Percentiles rank a stretch among this genome's conserved stretches.
Conservation (phyloP, 2,888 invertebrate genomes). For the Teleogryllus oceanicus region DNA sequence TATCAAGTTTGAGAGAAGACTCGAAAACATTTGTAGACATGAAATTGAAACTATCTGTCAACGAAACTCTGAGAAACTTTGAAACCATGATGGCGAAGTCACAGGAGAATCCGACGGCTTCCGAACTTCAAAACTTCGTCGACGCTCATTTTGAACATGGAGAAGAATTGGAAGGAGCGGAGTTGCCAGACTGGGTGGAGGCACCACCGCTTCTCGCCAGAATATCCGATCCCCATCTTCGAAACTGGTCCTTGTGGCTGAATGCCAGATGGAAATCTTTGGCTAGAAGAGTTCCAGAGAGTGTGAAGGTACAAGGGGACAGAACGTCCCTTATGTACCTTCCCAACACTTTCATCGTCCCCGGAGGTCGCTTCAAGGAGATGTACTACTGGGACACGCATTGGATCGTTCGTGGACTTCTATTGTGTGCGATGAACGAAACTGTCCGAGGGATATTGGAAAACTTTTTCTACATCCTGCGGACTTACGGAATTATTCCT, state of each 20-base stretch:
- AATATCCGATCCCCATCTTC: constrained; percentile 57
- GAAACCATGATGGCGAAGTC: constrained; percentile 59
- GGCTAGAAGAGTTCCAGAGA: constrained; percentile 58
- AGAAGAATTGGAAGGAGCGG: constrained; percentile 59
- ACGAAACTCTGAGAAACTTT: constrained; percentile 62
- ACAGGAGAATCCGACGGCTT: constrained; percentile 52
- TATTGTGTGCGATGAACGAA: constrained; percentile 69
- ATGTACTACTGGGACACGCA: constrained; percentile 86
- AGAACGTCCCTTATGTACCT: constrained; percentile 65
- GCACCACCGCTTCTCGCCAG: constrained; percentile 58
- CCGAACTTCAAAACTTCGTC: constrained; percentile 53
- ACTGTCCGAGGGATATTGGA: constrained; percentile 72
- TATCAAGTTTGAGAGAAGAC: constrained; percentile 73
- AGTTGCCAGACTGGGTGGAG: constrained; percentile 56
- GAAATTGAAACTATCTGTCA: constrained; percentile 68
- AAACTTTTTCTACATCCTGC: constrained; percentile 69
- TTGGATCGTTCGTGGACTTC: constrained; percentile 77
- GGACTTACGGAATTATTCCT: constrained; percentile 67
- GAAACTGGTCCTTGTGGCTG: constrained; percentile 60
- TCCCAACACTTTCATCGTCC: constrained; percentile 64
- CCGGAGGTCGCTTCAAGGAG: constrained; percentile 68
- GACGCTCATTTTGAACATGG: constrained; percentile 45
- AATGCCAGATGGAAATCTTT: constrained; percentile 61
- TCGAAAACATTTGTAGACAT: constrained; percentile 90
- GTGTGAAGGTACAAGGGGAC: constrained; percentile 49